These are phyloP conservation scores for Rana temporaria DNA, from an alignment of 2,113 vertebrate species.

Conservation along the genomic window DNA sequence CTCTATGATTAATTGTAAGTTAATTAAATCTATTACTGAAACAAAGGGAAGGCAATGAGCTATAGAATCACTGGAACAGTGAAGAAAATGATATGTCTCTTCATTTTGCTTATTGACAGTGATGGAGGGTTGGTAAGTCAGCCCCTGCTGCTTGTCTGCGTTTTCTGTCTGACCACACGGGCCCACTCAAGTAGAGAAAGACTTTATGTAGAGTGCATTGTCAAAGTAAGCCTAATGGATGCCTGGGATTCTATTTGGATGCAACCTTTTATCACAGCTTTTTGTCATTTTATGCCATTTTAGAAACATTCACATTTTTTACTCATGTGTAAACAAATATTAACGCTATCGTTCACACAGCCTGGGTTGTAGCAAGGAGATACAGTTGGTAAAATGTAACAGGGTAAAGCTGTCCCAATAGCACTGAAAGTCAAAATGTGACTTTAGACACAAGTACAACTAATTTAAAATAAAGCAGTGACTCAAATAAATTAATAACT, in stretches of 20 bases:
- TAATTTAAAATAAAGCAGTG: too few relatives aligned
- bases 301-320: constrained; percentile 25
- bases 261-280: constrained; percentile 48
- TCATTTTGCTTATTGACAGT: constrained; percentile 91
- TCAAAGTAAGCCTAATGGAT: constrained; percentile 60
- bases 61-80: constrained; percentile 98
- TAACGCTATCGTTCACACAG: neutral
- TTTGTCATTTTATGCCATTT: constrained; percentile 19
- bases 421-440: too few relatives aligned
- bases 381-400: too few relatives aligned
- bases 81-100: constrained; percentile 89
- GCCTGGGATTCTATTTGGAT: neutral
- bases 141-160: constrained; percentile 71
- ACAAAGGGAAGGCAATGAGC: constrained; percentile 98
- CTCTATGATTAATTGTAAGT: constrained; percentile 98
- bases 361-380: too few relatives aligned
- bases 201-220: constrained; percentile 62
- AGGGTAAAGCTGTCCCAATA: too few relatives aligned
- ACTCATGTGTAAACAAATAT: constrained; percentile 28
- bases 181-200: constrained; percentile 63
- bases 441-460: too few relatives aligned
- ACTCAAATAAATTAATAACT: too few relatives aligned
- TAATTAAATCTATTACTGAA: constrained; percentile 99
- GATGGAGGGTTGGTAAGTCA: constrained; percentile 82
- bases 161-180: constrained; percentile 72